Percentiles rank a stretch among this genome's conserved stretches.
These are phyloP conservation scores for Deilephila porcellus DNA, from an alignment of 2,888 invertebrate species.

Conservation along the genomic window DNA sequence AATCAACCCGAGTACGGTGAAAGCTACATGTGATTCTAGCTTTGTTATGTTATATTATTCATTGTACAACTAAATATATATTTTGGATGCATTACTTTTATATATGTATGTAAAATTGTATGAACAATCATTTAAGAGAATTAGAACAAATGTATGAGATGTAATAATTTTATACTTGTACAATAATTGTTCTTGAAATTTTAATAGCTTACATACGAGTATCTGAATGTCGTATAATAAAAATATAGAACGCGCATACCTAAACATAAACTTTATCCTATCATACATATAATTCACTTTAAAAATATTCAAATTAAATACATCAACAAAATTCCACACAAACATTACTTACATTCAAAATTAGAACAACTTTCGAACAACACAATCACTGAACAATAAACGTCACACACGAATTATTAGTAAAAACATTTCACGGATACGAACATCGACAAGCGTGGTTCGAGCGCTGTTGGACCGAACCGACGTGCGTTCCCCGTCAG, in stretches of 20 bases:
- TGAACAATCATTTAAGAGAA: not conserved
- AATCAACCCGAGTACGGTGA: slow-evolving; percentile 37
- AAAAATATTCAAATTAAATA: not conserved
- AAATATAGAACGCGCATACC: no score
- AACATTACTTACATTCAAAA: slow-evolving; percentile 4
- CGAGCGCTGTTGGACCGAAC: not conserved
- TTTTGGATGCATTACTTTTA: no score
- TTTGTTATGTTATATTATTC: not conserved
- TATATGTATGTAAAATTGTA: slow-evolving; percentile 3
- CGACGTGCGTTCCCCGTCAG: not conserved
- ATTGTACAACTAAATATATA: not conserved
- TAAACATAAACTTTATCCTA: no score
- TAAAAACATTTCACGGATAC: not conserved
- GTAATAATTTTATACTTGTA: not conserved
- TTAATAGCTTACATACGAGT: not conserved
- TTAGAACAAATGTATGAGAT: not conserved
- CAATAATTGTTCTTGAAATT: not conserved
- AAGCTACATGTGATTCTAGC: not conserved
- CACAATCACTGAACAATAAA: slow-evolving; percentile 13
- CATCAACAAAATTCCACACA: not conserved
- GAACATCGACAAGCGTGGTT: not conserved
- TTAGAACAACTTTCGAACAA: not conserved
- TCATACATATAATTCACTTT: no score
- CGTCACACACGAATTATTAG: not conserved
- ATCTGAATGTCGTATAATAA: no score